A percentile compares a stretch with the other conserved stretches of the same genome.
Evolutionary conservation across 1,140 invertebrate species (phyloP).

Genomic region (Philopotamus ludificatus): DNA sequence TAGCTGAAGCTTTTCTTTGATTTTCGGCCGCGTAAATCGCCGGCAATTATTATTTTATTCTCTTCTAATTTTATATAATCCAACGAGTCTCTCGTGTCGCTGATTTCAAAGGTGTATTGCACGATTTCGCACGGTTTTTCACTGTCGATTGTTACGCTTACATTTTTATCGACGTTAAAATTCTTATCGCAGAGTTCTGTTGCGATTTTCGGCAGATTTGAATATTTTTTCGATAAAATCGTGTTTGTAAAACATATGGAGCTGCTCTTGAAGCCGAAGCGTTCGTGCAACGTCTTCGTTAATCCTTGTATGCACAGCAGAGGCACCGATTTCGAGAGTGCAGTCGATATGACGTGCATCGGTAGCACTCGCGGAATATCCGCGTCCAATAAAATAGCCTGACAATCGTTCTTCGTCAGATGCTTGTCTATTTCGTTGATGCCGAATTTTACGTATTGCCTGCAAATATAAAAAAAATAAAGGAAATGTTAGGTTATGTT

Average conservation of each 20-base stretch:
- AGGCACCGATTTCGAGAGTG: constrained; percentile 21
- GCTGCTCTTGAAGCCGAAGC: constrained; percentile 34
- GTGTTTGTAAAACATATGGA: constrained; percentile 20
- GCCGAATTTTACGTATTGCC: constrained; percentile 31
- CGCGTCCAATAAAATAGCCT: constrained; percentile 32
- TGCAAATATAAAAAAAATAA: constrained; percentile 26
- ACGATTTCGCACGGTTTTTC: neutral
- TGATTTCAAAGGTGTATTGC: neutral
- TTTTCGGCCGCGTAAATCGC: neutral
- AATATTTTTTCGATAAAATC: neutral
- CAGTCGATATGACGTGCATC: constrained; percentile 23
- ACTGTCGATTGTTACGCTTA: neutral
- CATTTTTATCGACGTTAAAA: neutral
- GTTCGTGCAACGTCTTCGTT: neutral
- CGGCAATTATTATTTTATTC: neutral
- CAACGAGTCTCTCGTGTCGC: neutral
- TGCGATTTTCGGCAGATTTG: neutral
- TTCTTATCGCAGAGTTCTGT: neutral
- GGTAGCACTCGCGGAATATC: constrained; percentile 31
- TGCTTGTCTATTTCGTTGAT: constrained; percentile 31
- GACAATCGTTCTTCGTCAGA: constrained; percentile 22
- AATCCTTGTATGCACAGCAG: constrained; percentile 28
- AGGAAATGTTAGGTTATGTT: neutral
- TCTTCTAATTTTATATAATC: neutral
- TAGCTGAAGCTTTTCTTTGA: neutral